Percentiles rank a stretch among this genome's conserved stretches.
Evolutionary conservation across 2,113 vertebrate genomes (phyloP).

Genomic region (Erinaceus europaeus): DNA sequence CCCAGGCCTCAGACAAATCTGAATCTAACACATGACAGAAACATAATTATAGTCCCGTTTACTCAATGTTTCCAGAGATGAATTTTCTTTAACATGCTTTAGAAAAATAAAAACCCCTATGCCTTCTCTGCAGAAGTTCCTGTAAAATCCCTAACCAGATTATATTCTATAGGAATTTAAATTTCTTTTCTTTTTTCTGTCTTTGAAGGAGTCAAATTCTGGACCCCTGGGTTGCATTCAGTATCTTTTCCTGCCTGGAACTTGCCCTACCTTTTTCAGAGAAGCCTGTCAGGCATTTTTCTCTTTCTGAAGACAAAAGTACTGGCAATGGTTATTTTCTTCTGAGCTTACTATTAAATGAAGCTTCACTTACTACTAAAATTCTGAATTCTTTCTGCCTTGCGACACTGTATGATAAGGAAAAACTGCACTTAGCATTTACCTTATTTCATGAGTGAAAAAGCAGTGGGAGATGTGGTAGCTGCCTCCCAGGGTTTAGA

Average conservation of each 20-base stretch:
- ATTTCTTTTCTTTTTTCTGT: conserved; percentile 22
- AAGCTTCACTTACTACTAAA: background rate
- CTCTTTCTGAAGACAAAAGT: background rate
- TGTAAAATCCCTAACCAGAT: background rate
- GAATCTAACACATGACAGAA: conserved; percentile 26
- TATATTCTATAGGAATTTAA: background rate
- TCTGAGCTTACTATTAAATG: background rate
- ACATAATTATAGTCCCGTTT: background rate
- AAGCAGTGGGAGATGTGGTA: background rate
- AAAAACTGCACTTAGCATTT: no score
- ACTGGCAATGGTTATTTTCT: background rate
- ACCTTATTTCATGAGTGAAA: background rate
- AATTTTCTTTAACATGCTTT: background rate
- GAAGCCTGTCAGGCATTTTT: background rate
- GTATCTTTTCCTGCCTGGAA: background rate
- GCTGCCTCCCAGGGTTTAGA: background rate
- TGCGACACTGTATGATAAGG: background rate
- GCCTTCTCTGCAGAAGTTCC: background rate
- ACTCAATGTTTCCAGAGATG: conserved; percentile 22
- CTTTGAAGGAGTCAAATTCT: background rate
- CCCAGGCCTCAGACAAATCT: conserved; percentile 12
- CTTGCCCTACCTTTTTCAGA: background rate
- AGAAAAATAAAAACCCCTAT: conserved; percentile 22
- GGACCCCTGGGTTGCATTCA: background rate
- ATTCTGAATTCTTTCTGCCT: background rate